These are phyloP conservation scores for Apostichopus japonicus DNA, from an alignment of 35 echinoderm and acorn worm species.

Conservation along the genomic window DNA sequence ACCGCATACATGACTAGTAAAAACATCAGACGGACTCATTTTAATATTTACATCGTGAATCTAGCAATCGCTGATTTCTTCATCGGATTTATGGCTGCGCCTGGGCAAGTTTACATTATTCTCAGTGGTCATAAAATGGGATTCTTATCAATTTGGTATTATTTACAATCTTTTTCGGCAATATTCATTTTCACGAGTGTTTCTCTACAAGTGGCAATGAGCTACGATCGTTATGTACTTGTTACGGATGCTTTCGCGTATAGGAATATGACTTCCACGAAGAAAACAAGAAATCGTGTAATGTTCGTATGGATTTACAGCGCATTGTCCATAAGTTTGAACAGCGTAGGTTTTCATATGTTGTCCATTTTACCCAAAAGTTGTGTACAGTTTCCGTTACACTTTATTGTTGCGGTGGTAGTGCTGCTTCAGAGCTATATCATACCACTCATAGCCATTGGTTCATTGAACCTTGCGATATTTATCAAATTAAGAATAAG, in stretches of 20 bases:
- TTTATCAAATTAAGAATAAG: background rate
- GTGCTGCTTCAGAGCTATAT: background rate
- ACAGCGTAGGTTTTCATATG: background rate
- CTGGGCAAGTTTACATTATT: background rate
- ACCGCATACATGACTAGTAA: background rate
- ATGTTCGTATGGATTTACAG: background rate
- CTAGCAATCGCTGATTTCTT: background rate
- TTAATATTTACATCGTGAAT: constrained; percentile 24
- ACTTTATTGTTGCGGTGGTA: background rate
- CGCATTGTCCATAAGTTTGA: too few species aligned
- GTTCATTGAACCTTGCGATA: background rate
- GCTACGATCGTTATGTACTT: constrained; percentile 1
- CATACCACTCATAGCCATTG: background rate
- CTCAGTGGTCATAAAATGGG: background rate
- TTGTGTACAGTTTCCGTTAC: background rate
- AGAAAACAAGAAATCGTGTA: background rate
- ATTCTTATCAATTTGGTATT: background rate
- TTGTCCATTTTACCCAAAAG: background rate
- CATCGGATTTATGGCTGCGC: background rate
- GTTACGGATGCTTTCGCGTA: constrained; percentile 18
- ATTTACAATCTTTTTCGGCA: background rate
- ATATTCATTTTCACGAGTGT: background rate
- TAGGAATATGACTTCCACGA: background rate
- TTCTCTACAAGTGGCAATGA: background rate
- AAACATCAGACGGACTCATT: constrained; percentile 4